These are phyloP conservation scores for Paralichthys olivaceus DNA, from an alignment of 2,113 vertebrate species.

Conservation along the genomic window DNA sequence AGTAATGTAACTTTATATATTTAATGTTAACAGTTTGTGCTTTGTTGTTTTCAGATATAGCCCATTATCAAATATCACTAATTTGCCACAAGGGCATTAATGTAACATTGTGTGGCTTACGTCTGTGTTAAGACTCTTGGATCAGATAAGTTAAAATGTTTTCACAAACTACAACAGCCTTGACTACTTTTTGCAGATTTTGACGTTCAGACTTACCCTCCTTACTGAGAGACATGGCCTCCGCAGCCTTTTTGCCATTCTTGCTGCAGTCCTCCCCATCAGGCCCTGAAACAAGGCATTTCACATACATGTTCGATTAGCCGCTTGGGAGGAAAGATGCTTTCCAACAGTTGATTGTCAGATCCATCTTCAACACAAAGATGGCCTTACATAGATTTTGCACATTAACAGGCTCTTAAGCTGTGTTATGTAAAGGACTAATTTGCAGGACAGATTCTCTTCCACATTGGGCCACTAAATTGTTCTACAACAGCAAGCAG, in stretches of 20 bases:
- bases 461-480: background rate
- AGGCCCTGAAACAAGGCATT: conserved; percentile 75
- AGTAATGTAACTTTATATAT: background rate
- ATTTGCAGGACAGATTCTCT: conserved; percentile 22
- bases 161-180: background rate
- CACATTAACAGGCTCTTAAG: conserved; percentile 15
- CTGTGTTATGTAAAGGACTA: conserved; percentile 23
- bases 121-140: no score
- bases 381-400: conserved; percentile 8
- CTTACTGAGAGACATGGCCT: conserved; percentile 94
- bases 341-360: background rate
- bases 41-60: background rate
- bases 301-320: conserved; percentile 25
- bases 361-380: background rate
- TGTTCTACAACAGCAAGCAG: conserved; percentile 1
- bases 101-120: no score
- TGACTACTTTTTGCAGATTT: background rate
- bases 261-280: conserved; percentile 89
- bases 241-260: conserved; percentile 87
- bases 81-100: background rate
- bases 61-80: background rate
- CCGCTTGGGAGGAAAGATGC: background rate
- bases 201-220: conserved; percentile 84
- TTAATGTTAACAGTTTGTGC: background rate
- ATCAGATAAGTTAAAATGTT: background rate